Evolutionary conservation across 2,888 invertebrate species (phyloP), one percentile per base, ranked within the genome.

Genomic region (Scaptodrosophila latifasciaeformis): DNA sequence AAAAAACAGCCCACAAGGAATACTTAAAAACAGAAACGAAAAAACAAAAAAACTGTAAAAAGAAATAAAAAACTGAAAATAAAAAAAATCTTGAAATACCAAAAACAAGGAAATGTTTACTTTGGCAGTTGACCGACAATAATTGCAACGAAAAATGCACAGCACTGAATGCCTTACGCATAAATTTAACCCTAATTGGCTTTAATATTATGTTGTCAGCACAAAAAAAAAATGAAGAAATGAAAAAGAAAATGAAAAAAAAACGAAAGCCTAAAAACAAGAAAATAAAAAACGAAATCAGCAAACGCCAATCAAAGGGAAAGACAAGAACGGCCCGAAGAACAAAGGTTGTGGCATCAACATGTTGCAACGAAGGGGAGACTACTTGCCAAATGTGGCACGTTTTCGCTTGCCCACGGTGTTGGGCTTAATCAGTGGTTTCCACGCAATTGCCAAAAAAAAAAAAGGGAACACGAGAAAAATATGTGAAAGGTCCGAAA

Each of bases 181-280:
- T 78, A 78, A 78, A 78, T 78, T 80, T 78, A 70, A 61, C 78
- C 76, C 70, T 78, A 78, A 78, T 78, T 78, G 78, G 80, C 69
- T 74, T 69, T 78, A 78, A 78, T 78, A 78, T 78, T 80, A 78
- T 78, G 78, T 77, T 78, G 78, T 75, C 77, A 72, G 78, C 62
- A 52, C 40, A 67, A 59, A 49, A 45, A 24, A 49, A 24, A 24
- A 21, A 44, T 40, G 50, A 47, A 49, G 55, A 66, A 66, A 67
- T 66, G 64, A n/a, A n/a, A 34, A 39, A 63, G 54, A 49, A 61
- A 59, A 72, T 68, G 62, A 63, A 64, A 72, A 77, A 69, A 70
- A 72, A 72, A 72, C 74, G 66, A 57, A 67, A 58, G 74, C 68
- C 51, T 48, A 21, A 57, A 2, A 42, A 24, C 12, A 21, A 24